These are phyloP conservation scores for Lithophane socia DNA, from an alignment of 2,888 invertebrate genomes.

Conservation along the genomic window DNA sequence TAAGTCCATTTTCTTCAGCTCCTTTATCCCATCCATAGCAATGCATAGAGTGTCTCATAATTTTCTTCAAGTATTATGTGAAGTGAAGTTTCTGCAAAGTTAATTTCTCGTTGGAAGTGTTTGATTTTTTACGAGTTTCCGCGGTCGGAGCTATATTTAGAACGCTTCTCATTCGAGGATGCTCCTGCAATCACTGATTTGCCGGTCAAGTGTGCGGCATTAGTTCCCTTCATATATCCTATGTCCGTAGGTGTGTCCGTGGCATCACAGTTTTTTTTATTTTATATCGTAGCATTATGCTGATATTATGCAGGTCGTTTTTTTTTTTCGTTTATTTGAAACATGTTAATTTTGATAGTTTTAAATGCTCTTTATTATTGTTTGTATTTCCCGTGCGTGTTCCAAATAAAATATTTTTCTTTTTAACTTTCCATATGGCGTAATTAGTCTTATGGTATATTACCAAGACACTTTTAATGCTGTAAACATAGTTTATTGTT, in stretches of 20 bases:
- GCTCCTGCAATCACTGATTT: constrained; percentile 31
- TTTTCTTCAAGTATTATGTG: not conserved
- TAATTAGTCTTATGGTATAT: not conserved
- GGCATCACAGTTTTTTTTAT: too few species aligned
- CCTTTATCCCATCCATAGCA: not conserved
- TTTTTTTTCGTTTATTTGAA: too few species aligned
- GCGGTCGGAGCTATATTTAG: constrained; percentile 33
- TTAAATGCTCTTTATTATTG: too few species aligned
- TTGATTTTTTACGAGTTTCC: constrained; percentile 50
- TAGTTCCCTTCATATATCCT: constrained; percentile 3
- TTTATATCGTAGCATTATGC: too few species aligned
- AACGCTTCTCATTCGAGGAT: constrained; percentile 20
- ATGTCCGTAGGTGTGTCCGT: too few species aligned
- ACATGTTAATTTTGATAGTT: too few species aligned
- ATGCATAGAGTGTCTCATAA: not conserved
- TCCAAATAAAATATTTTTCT: too few species aligned
- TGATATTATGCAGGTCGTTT: too few species aligned
- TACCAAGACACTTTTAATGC: not conserved
- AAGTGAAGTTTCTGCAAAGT: constrained; percentile 19
- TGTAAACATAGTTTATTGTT: not conserved
- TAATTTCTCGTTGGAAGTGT: constrained; percentile 4
- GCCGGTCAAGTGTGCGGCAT: not conserved
- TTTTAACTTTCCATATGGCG: too few species aligned
- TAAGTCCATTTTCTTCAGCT: not conserved
- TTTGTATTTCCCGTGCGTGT: too few species aligned